phyloP scores from a whole-genome alignment of 2,888 invertebrate genomes.

The Troides helena region DNA sequence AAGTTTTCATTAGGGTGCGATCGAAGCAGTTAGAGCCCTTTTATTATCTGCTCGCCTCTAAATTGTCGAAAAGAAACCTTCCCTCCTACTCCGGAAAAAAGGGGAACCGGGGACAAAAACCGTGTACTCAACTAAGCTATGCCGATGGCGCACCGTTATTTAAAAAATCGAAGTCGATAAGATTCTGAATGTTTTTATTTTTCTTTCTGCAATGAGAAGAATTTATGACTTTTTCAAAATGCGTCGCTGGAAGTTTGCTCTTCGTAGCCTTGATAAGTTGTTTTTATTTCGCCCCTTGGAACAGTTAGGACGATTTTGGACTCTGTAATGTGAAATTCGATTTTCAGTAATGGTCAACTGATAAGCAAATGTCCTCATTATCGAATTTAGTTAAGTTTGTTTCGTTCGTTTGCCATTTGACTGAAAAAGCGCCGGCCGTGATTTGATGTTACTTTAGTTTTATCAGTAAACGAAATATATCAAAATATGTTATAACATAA shows the following conservation, averaged over 20 bases:
- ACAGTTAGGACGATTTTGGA: constrained; percentile 60
- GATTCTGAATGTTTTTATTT: constrained; percentile 76
- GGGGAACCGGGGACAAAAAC: constrained; percentile 73
- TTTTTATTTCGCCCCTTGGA: constrained; percentile 70
- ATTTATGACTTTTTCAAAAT: constrained; percentile 74
- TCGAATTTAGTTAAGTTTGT: constrained; percentile 68
- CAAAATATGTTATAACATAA: too few relatives aligned
- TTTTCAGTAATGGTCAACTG: constrained; percentile 80
- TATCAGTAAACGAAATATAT: background rate
- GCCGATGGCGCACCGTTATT: constrained; percentile 74
- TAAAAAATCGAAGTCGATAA: constrained; percentile 79
- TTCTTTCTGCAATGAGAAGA: constrained; percentile 64
- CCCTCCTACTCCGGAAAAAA: constrained; percentile 68
- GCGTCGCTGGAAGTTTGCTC: constrained; percentile 69
- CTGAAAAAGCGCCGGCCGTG: constrained; percentile 26
- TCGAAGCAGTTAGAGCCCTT: constrained; percentile 79
- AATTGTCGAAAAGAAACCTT: constrained; percentile 79
- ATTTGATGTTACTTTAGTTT: constrained; percentile 3
- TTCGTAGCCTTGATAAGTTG: constrained; percentile 65
- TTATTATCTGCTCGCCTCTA: constrained; percentile 79
- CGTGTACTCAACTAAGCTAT: constrained; percentile 69
- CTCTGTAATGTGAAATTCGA: constrained; percentile 77
- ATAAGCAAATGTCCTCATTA: constrained; percentile 79
- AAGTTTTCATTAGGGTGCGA: constrained; percentile 78
- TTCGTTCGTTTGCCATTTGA: constrained; percentile 59